These are phyloP conservation scores for Phrynocephalus versicolor DNA, from an alignment of 2,113 vertebrate genomes.

Conservation along the genomic window DNA sequence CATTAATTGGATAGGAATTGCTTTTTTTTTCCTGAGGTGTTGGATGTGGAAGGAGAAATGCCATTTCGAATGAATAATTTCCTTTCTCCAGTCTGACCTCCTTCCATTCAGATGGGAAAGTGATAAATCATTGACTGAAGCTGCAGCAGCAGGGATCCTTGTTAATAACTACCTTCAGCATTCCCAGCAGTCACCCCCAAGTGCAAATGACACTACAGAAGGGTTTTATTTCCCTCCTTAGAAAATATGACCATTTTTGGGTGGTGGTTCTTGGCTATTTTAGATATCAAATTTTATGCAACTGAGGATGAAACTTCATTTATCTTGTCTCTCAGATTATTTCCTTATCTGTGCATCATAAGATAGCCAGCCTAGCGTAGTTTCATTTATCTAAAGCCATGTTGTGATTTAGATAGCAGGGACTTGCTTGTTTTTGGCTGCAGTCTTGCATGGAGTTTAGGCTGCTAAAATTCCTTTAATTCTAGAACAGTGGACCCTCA, in stretches of 20 bases:
- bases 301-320: conserved; percentile 15
- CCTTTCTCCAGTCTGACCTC: conserved; percentile 56
- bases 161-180: conserved; percentile 65
- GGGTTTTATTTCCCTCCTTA: background rate
- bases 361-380: background rate
- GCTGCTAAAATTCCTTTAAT: background rate
- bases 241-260: conserved; percentile 37
- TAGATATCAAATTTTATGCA: conserved; percentile 33
- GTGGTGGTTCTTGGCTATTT: conserved; percentile 45
- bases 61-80: conserved; percentile 60
- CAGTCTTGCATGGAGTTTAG: background rate
- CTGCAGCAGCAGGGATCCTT: conserved; percentile 65
- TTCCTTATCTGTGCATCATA: background rate
- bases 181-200: conserved; percentile 44
- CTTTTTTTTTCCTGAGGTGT: conserved; percentile 36
- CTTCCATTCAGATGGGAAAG: conserved; percentile 56
- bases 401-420: conserved; percentile 9
- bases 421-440: background rate
- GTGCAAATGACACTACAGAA: conserved; percentile 43
- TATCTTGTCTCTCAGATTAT: background rate
- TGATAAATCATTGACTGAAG: conserved; percentile 70
- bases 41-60: conserved; percentile 50
- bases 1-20: conserved; percentile 65
- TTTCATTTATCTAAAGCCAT: background rate
- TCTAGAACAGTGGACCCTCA: no score